Evolutionary conservation across 2,113 vertebrate genomes (phyloP).

Genomic region (Otolemur garnettii): DNA sequence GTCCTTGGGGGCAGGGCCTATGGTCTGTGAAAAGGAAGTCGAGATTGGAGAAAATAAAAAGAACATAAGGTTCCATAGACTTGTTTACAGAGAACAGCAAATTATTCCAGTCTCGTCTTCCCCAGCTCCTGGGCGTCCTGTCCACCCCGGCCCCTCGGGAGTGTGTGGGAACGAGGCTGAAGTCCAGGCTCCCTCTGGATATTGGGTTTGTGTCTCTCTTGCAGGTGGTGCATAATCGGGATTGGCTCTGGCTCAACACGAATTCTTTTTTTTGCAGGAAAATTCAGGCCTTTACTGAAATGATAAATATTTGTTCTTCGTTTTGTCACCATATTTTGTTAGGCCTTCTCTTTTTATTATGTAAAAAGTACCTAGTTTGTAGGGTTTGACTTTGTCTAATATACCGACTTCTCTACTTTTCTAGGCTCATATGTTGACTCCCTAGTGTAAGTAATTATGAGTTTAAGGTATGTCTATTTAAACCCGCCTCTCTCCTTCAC

Average conservation of each 20-base stretch:
- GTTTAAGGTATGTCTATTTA: background rate
- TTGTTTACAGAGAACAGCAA: background rate
- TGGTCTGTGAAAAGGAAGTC: background rate
- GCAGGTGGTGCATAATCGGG: background rate
- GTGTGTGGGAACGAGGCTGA: background rate
- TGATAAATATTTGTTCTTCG: slow-evolving; percentile 27
- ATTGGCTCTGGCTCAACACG: background rate
- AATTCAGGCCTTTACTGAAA: background rate
- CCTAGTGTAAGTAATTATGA: background rate
- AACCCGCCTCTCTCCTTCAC: background rate
- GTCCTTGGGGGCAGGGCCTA: background rate
- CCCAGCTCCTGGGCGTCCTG: background rate
- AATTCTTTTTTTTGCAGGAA: background rate
- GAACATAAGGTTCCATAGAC: background rate
- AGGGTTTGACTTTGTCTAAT: background rate
- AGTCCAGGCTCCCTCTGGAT: background rate
- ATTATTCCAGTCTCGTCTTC: background rate
- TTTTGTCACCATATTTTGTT: background rate
- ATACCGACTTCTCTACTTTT: background rate
- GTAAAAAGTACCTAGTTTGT: background rate
- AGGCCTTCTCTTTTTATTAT: slow-evolving; percentile 29
- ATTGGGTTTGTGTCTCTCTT: background rate
- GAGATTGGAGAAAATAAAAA: background rate
- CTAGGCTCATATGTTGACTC: background rate
- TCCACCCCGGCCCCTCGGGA: background rate